Evolutionary conservation across 1,140 invertebrate species (phyloP).

Genomic region (Archivesica marissinica): DNA sequence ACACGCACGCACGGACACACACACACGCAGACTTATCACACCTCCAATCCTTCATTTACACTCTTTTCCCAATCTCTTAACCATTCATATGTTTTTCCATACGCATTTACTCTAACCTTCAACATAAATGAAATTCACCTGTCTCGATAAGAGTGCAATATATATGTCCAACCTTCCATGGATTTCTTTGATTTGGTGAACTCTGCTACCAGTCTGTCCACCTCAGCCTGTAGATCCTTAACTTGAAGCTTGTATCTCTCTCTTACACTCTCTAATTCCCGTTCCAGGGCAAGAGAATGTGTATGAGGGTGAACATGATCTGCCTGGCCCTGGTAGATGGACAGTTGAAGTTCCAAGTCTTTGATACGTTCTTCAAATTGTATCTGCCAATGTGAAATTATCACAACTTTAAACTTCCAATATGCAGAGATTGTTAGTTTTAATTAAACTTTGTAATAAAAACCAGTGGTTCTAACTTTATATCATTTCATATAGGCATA

Average conservation of each 20-base stretch:
- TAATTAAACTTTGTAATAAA: too few species aligned
- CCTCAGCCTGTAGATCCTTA: slow-evolving; percentile 73
- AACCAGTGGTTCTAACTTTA: too few species aligned
- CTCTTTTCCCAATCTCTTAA: too few species aligned
- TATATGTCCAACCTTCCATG: slow-evolving; percentile 42
- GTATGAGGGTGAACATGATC: slow-evolving; percentile 78
- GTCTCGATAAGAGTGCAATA: neutral
- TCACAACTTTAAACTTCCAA: too few species aligned
- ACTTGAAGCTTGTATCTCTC: slow-evolving; percentile 77
- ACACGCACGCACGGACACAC: too few species aligned
- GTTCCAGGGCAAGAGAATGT: slow-evolving; percentile 77
- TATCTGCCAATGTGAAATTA: slow-evolving; percentile 67
- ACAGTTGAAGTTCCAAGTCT: slow-evolving; percentile 79
- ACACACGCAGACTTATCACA: too few species aligned
- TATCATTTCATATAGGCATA: too few species aligned
- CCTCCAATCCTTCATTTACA: too few species aligned
- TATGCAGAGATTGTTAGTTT: too few species aligned
- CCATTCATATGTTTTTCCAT: too few species aligned
- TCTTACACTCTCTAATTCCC: slow-evolving; percentile 79
- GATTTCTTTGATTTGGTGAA: slow-evolving; percentile 72
- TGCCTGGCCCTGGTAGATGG: slow-evolving; percentile 69
- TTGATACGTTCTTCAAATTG: slow-evolving; percentile 82
- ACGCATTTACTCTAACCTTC: too few species aligned
- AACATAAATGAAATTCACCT: too few species aligned
- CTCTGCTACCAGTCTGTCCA: slow-evolving; percentile 75